Conservation (phyloP, 2,797 vertebrate species). For the Semotilus atromaculatus region DNA sequence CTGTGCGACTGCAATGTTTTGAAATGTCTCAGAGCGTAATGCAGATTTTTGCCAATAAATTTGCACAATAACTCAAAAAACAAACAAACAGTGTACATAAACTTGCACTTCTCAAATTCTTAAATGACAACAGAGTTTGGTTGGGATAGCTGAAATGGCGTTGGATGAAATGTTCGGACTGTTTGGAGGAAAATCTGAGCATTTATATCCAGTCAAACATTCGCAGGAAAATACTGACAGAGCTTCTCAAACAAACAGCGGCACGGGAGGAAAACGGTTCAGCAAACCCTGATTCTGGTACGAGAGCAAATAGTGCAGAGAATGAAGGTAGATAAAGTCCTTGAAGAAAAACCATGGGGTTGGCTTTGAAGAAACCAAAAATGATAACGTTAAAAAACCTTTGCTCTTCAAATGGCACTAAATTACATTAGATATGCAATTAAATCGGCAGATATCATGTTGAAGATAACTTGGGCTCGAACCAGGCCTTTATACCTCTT, state of each 20-base stretch:
- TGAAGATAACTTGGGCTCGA: background rate
- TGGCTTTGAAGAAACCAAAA: background rate
- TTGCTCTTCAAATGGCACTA: conserved; percentile 25
- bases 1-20: background rate
- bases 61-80: background rate
- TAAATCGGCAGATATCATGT: background rate
- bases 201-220: conserved; percentile 20
- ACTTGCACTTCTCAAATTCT: background rate
- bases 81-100: background rate
- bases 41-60: background rate
- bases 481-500: background rate
- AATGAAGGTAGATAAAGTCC: background rate
- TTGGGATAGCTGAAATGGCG: conserved; percentile 49
- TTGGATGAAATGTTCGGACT: conserved; percentile 45
- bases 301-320: background rate
- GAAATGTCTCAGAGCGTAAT: conserved; percentile 24
- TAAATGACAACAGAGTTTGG: background rate
- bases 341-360: background rate
- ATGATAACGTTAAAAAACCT: background rate
- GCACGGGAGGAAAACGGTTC: background rate
- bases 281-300: conserved; percentile 10
- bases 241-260: conserved; percentile 20
- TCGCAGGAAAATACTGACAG: conserved; percentile 57
- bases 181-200: conserved; percentile 2
- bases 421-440: background rate